phyloP scores from a whole-genome alignment of 1,140 invertebrate species.

The Amyelois transitella region DNA sequence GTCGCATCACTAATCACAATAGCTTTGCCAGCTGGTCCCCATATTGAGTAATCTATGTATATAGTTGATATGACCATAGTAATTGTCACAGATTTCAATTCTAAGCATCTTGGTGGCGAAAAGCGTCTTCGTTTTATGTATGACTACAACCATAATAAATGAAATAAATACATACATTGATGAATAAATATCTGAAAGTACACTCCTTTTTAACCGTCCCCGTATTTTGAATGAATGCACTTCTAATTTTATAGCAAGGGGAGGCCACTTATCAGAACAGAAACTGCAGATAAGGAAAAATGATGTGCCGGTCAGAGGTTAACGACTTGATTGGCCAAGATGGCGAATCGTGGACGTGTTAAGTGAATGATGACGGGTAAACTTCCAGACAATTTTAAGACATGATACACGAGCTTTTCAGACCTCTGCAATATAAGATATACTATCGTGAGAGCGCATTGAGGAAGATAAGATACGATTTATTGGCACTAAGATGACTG shows the following conservation, averaged over 20 bases:
- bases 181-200: too few relatives aligned
- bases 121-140: too few relatives aligned
- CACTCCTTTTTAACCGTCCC: neutral
- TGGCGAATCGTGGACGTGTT: constrained; percentile 52
- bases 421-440: neutral
- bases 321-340: constrained; percentile 60
- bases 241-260: neutral
- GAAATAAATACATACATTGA: too few relatives aligned
- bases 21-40: constrained; percentile 36
- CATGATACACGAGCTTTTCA: constrained; percentile 6
- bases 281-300: neutral
- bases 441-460: constrained; percentile 23
- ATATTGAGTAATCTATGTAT: constrained; percentile 30
- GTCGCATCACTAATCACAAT: too few relatives aligned
- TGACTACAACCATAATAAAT: too few relatives aligned
- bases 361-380: constrained; percentile 58
- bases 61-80: too few relatives aligned
- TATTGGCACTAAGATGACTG: constrained; percentile 30
- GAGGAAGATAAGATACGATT: constrained; percentile 40
- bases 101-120: too few relatives aligned
- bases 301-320: constrained; percentile 42
- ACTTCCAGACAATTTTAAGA: constrained; percentile 36
- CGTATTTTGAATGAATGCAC: neutral
- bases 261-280: neutral
- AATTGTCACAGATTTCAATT: too few relatives aligned